A percentile compares a stretch with the other conserved stretches of the same genome.
Conservation (phyloP, 2,888 invertebrate genomes). For the Chaitophorus viminalis region DNA sequence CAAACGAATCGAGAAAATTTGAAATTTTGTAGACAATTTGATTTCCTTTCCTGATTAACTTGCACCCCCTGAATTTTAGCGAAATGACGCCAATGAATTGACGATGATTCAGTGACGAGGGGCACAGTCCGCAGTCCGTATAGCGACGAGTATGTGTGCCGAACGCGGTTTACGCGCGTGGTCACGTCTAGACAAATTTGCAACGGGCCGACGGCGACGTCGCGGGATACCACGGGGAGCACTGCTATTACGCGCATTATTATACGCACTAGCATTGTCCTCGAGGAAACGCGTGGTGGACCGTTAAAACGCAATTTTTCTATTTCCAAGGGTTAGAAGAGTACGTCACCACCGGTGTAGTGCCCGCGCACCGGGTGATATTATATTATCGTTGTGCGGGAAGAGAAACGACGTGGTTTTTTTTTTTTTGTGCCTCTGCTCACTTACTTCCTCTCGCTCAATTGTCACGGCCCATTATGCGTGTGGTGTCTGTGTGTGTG, state of each 20-base stretch:
- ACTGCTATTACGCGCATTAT: background rate
- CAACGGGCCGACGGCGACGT: background rate
- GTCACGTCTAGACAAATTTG: too few species aligned
- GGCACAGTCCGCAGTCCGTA: background rate
- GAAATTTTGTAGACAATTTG: background rate
- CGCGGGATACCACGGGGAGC: background rate
- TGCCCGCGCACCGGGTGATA: background rate
- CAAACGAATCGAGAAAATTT: too few species aligned
- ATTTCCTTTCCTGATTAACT: too few species aligned
- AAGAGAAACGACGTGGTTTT: background rate
- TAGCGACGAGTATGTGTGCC: background rate
- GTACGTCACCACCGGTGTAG: background rate
- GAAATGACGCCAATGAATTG: too few species aligned
- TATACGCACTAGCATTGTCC: background rate
- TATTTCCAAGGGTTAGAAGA: background rate
- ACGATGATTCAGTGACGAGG: background rate
- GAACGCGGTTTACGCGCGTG: too few species aligned
- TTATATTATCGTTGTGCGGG: slow-evolving; percentile 9
- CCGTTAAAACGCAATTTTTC: slow-evolving; percentile 17
- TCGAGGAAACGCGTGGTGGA: background rate
- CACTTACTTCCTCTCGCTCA: background rate
- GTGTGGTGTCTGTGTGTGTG: background rate
- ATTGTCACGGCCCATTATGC: background rate
- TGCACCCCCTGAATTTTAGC: too few species aligned
- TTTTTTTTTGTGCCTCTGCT: background rate